Evolutionary conservation across 2,797 vertebrate genomes (phyloP).

Genomic region (Liparis tanakae): DNA sequence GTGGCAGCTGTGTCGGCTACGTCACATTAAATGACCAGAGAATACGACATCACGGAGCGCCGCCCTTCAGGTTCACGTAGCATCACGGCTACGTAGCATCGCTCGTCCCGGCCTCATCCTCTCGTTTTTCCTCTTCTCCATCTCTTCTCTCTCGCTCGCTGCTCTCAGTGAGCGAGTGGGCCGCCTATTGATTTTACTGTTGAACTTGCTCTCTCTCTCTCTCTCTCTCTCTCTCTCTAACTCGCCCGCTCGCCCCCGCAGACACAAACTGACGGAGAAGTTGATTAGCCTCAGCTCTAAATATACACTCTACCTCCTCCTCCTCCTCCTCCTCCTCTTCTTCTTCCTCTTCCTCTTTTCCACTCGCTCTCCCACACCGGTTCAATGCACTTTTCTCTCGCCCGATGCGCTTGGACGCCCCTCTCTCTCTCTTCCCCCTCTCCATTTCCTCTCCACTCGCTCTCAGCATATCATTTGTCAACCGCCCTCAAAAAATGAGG

Average conservation of each 20-base stretch:
- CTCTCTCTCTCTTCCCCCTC: slow-evolving; percentile 59
- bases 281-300: slow-evolving; percentile 83
- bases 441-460: slow-evolving; percentile 61
- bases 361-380: slow-evolving; percentile 71
- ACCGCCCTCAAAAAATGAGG: neutral
- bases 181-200: slow-evolving; percentile 76
- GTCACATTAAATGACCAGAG: too few relatives aligned
- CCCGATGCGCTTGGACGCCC: slow-evolving; percentile 56
- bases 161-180: slow-evolving; percentile 70
- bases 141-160: slow-evolving; percentile 36
- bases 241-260: slow-evolving; percentile 72
- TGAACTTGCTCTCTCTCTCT: slow-evolving; percentile 67
- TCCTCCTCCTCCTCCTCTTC: slow-evolving; percentile 48
- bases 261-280: slow-evolving; percentile 79
- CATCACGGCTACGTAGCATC: too few relatives aligned
- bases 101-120: slow-evolving; percentile 47
- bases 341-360: slow-evolving; percentile 45
- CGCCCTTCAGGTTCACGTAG: too few relatives aligned
- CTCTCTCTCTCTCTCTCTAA: slow-evolving; percentile 45
- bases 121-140: slow-evolving; percentile 39
- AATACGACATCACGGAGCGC: too few relatives aligned
- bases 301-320: slow-evolving; percentile 76
- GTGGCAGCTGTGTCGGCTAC: too few relatives aligned
- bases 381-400: slow-evolving; percentile 62
- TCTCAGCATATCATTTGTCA: slow-evolving; percentile 61